Evolutionary conservation across 2,797 vertebrate species (phyloP), one percentile per base, ranked within the genome.

Genomic region (Artibeus lituratus): DNA sequence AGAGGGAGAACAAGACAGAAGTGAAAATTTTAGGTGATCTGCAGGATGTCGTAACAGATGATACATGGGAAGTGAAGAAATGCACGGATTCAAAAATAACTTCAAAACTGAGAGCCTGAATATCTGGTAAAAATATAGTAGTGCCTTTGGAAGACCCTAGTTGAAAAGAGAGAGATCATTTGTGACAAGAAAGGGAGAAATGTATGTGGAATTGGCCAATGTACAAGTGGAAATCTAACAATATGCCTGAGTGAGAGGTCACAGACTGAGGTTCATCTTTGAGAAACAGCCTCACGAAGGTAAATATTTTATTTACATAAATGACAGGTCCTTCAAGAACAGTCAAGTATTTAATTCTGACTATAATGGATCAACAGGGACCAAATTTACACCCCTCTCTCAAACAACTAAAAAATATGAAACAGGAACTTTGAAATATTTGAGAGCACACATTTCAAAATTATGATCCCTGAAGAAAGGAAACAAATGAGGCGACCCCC

Each of bases 121-220:
- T 49, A 82, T 81, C 15, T 88, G 69, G 35, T 89, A 42, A 95
- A 92, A 88, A 77, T 37, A 72, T 18, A 77, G 35, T 39, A 85
- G 37, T 39, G 2, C 29, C 29, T 90, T 94, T 78, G 39, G 44
- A 59, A 47, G 44, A 82, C 29, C 49, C 24, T 24, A 69, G 62
- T 9, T 72, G 67, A 24, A 91, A 87, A 10, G 7, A 78, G 80
- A 93, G 51, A 32, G 14, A 35, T 57, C 62, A 59, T 69, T 76
- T 85, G 78, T 91, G 32, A 89, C 42, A 86, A 65, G 69, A 91
- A 91, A 89, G 83, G 10, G 74, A 86, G 2, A 95, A 77, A 94
- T 67, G 78, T 59, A 74, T 37, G 24, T 85, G n/a, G 49, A 72
- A 83, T 10, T 90, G 67, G 62, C 11, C 26, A 67, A 29, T 26